Conservation (phyloP, 2,113 vertebrate genomes). For the Coracopsis vasa region DNA sequence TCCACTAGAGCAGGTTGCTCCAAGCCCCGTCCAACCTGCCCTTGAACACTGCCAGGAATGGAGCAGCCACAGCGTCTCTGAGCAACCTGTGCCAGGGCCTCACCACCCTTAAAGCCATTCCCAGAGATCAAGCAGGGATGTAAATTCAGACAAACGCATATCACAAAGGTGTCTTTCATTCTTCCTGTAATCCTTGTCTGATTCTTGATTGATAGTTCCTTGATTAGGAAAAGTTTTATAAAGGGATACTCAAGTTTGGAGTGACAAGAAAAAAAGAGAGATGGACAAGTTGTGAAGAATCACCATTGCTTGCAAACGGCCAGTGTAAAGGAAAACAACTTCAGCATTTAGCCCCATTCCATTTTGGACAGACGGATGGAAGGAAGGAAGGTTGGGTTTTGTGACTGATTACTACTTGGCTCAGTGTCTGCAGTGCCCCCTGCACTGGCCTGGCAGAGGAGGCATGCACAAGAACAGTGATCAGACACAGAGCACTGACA, state of each 20-base stretch:
- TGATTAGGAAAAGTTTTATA: neutral
- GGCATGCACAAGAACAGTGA: rapidly evolving
- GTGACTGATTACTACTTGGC: neutral
- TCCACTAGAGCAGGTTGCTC: neutral
- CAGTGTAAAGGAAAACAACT: neutral
- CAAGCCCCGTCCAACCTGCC: neutral
- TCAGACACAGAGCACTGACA: neutral
- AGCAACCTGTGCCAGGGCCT: neutral
- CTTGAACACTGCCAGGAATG: neutral
- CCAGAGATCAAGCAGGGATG: neutral
- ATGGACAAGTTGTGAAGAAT: neutral
- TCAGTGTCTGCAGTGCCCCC: neutral
- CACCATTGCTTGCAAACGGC: neutral
- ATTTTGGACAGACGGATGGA: neutral
- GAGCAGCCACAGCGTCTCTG: neutral
- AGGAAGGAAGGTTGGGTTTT: neutral
- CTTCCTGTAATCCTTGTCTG: neutral
- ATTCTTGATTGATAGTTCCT: neutral
- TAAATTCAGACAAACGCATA: neutral
- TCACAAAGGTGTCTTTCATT: neutral
- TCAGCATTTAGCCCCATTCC: neutral
- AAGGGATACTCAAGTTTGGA: neutral
- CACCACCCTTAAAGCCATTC: neutral
- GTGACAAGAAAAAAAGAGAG: neutral
- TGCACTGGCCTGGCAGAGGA: neutral